A percentile compares a stretch with the other conserved stretches of the same genome.
Evolutionary conservation across 2,797 vertebrate genomes (phyloP).

Genomic region (Xenopus petersii): DNA sequence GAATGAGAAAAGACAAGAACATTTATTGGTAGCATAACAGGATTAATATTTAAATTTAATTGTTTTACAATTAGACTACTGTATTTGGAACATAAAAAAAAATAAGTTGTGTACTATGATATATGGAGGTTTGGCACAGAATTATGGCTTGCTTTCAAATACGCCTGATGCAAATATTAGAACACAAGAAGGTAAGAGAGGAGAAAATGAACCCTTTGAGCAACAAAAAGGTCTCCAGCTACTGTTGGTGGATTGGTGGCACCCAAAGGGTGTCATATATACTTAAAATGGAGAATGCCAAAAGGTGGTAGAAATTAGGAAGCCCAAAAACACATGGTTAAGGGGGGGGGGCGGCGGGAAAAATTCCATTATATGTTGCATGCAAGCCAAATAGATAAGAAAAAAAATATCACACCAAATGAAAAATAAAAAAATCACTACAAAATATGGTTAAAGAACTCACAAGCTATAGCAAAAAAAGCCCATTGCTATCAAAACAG

Average conservation of each 20-base stretch:
- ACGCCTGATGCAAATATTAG: no score
- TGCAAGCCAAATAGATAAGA: conserved; percentile 71
- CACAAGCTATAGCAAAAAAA: conserved; percentile 78
- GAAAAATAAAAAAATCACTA: conserved; percentile 71
- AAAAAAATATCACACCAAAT: conserved; percentile 68
- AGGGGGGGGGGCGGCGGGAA: conserved; percentile 55
- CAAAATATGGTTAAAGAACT: conserved; percentile 72
- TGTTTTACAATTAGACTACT: no score
- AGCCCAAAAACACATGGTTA: conserved; percentile 59
- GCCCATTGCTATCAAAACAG: conserved; percentile 56
- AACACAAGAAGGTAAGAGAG: no score
- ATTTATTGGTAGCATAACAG: no score
- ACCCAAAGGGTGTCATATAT: not conserved
- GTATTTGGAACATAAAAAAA: no score
- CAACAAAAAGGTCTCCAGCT: not conserved
- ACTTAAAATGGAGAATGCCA: not conserved
- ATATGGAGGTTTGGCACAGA: no score
- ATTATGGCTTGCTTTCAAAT: no score
- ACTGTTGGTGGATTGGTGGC: conserved; percentile 9
- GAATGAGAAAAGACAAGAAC: no score
- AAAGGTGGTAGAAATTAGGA: conserved; percentile 51
- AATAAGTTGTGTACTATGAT: no score
- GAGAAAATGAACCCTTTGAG: no score
- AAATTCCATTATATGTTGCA: conserved; percentile 51
- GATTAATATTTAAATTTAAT: no score